Percentiles rank a stretch among this genome's conserved stretches.
Evolutionary conservation across 1,140 invertebrate genomes (phyloP).

Genomic region (Mamestra configurata): DNA sequence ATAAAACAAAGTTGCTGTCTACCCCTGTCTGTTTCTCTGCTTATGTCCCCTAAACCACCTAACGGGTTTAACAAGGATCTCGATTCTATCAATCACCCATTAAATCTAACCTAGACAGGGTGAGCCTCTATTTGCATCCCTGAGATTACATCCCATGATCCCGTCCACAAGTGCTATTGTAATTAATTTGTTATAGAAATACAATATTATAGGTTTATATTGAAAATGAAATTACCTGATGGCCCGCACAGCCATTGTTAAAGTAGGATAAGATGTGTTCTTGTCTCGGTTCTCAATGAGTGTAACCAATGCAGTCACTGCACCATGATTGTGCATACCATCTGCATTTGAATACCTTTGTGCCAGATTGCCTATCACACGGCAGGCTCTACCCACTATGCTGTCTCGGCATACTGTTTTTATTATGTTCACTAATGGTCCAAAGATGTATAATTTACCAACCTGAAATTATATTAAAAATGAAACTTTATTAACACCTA

Average conservation of each 20-base stretch:
- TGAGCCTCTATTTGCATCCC: too few relatives aligned
- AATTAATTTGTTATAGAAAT: too few relatives aligned
- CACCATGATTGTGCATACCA: constrained; percentile 79
- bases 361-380: constrained; percentile 85
- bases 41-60: too few relatives aligned
- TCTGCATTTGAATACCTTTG: constrained; percentile 80
- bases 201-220: not conserved
- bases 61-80: too few relatives aligned
- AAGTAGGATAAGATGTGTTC: constrained; percentile 82
- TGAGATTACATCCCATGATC: too few relatives aligned
- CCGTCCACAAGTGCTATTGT: too few relatives aligned
- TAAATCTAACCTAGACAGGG: too few relatives aligned
- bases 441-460: constrained; percentile 79
- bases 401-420: constrained; percentile 84
- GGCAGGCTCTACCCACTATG: constrained; percentile 83
- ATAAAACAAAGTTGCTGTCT: too few relatives aligned
- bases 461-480: constrained; percentile 70
- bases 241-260: constrained; percentile 86
- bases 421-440: constrained; percentile 78
- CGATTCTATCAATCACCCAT: too few relatives aligned
- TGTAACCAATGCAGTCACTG: constrained; percentile 77
- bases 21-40: too few relatives aligned
- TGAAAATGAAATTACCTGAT: constrained; percentile 84
- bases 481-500: not conserved
- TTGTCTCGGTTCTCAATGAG: constrained; percentile 84